Evolutionary conservation across 2,113 vertebrate genomes (phyloP).

Genomic region (Rattus rattus): DNA sequence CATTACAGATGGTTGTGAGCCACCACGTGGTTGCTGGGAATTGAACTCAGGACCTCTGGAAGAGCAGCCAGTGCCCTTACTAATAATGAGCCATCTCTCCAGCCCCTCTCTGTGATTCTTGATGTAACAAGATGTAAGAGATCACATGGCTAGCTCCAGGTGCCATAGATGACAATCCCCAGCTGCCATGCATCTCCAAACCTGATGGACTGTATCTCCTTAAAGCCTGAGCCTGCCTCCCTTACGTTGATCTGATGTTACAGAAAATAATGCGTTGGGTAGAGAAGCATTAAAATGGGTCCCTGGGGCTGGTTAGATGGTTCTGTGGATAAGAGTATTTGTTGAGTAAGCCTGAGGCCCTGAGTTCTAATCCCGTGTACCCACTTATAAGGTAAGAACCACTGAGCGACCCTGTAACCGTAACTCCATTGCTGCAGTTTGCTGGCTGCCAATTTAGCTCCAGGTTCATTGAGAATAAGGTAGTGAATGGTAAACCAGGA

Average conservation of each 20-base stretch:
- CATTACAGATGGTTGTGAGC: no score
- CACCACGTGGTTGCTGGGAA: no score
- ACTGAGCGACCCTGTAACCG: no score
- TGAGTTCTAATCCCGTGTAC: not conserved
- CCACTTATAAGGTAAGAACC: not conserved
- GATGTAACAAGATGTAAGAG: not conserved
- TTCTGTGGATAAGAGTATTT: not conserved
- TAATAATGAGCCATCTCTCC: no score
- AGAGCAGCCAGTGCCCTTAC: no score
- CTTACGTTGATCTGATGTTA: not conserved
- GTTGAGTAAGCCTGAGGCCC: not conserved
- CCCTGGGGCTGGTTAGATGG: not conserved
- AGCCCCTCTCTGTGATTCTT: not conserved
- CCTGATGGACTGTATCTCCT: not conserved
- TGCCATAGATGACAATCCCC: not conserved
- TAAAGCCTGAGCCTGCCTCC: not conserved
- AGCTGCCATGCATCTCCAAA: not conserved
- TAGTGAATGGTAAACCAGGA: not conserved
- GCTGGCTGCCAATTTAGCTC: not conserved
- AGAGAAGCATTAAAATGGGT: not conserved
- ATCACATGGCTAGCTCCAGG: not conserved
- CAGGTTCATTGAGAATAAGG: not conserved
- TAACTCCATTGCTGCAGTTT: not conserved
- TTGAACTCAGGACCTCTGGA: no score
- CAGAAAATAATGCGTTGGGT: no score